phyloP scores from a whole-genome alignment of 2,888 invertebrate species.

The Eurytoma californica region DNA sequence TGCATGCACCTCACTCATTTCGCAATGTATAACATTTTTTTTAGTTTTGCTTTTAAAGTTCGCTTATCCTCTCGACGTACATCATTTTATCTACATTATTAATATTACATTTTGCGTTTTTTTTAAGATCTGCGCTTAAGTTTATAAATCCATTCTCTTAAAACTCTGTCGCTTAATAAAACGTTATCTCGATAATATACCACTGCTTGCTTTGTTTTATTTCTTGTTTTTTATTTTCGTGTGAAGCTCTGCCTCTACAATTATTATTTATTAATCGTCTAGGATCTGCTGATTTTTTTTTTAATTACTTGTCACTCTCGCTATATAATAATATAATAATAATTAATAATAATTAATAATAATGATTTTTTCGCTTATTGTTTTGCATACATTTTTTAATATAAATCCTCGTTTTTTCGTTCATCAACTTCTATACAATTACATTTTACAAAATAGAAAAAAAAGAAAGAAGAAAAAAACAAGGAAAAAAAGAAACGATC shows the following conservation, averaged over 20 bases:
- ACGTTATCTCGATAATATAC: slow-evolving; percentile 47
- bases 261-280: slow-evolving; percentile 53
- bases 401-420: slow-evolving; percentile 37
- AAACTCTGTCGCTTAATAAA: slow-evolving; percentile 45
- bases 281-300: slow-evolving; percentile 50
- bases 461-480: slow-evolving; percentile 24
- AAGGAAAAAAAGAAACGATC: slow-evolving; percentile 30
- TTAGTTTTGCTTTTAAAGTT: slow-evolving; percentile 34
- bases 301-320: slow-evolving; percentile 54
- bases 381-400: slow-evolving; percentile 32
- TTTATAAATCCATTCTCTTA: slow-evolving; percentile 47
- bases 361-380: slow-evolving; percentile 45
- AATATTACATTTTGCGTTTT: slow-evolving; percentile 44
- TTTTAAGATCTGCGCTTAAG: slow-evolving; percentile 50
- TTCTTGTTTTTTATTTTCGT: slow-evolving; percentile 36
- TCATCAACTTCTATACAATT: slow-evolving; percentile 38
- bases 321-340: slow-evolving; percentile 47
- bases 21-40: slow-evolving; percentile 48
- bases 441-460: slow-evolving; percentile 44
- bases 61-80: slow-evolving; percentile 34
- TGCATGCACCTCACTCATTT: slow-evolving; percentile 55
- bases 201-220: slow-evolving; percentile 54
- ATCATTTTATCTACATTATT: slow-evolving; percentile 50
- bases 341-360: slow-evolving; percentile 48
- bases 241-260: slow-evolving; percentile 56